Evolutionary conservation across 2,888 invertebrate genomes (phyloP).

Genomic region (Cosmorhoe ocellata): DNA sequence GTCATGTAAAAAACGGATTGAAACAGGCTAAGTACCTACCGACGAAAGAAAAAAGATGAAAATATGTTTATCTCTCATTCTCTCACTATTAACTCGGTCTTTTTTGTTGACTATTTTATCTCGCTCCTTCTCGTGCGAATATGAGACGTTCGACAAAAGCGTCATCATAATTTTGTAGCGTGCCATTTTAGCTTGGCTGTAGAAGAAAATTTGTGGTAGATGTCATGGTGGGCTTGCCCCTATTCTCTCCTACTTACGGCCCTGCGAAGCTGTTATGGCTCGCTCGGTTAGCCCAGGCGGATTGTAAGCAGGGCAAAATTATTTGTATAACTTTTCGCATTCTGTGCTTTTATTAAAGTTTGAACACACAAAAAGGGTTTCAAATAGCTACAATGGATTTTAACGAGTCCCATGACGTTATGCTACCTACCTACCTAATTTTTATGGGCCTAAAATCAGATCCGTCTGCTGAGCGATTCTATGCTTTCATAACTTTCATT

Average conservation of each 20-base stretch:
- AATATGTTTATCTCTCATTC: too few species aligned
- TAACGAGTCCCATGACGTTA: constrained; percentile 22
- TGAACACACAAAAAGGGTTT: constrained; percentile 21
- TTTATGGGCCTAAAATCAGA: neutral
- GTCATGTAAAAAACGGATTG: too few species aligned
- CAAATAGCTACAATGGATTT: constrained; percentile 17
- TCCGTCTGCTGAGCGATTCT: neutral
- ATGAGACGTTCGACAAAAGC: too few species aligned
- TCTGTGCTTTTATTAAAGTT: constrained; percentile 28
- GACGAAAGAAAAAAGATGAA: too few species aligned
- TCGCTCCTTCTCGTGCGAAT: too few species aligned
- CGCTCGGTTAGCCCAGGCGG: constrained; percentile 24
- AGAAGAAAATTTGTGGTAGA: too few species aligned
- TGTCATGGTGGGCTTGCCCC: too few species aligned
- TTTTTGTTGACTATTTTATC: too few species aligned
- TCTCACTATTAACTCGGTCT: too few species aligned
- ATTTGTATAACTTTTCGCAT: constrained; percentile 31
- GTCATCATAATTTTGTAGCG: too few species aligned
- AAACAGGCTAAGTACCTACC: too few species aligned
- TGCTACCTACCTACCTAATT: constrained; percentile 14
- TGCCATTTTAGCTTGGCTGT: too few species aligned
- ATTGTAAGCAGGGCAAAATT: constrained; percentile 27
- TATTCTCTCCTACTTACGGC: neutral
- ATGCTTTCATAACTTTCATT: neutral
- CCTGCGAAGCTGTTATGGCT: constrained; percentile 17